Conservation (phyloP, 2,888 invertebrate genomes). For the Lasius fuliginosus region DNA sequence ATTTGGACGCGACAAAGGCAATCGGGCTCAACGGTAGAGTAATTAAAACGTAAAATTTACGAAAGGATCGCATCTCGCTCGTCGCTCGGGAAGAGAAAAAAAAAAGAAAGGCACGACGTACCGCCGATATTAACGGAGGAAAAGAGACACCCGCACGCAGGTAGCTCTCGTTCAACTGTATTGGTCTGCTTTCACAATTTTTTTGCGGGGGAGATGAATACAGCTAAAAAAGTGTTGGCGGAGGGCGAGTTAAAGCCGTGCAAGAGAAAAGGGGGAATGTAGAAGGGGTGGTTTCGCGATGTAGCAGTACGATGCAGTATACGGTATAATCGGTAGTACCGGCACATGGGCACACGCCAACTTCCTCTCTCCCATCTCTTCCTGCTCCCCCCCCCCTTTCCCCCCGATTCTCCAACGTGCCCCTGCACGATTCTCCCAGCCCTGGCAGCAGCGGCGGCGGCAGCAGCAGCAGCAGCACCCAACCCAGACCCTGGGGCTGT, state of each 20-base stretch:
- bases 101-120: constrained; percentile 44
- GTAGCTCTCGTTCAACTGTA: constrained; percentile 15
- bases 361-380: constrained; percentile 54
- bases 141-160: constrained; percentile 13
- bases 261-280: constrained; percentile 63
- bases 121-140: constrained; percentile 34
- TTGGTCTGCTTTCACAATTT: constrained; percentile 36
- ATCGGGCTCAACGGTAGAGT: constrained; percentile 64
- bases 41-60: constrained; percentile 82
- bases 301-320: constrained; percentile 69
- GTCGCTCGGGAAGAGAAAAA: constrained; percentile 43
- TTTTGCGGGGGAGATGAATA: constrained; percentile 69
- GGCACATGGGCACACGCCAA: constrained; percentile 76
- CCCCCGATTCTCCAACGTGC: constrained; percentile 69
- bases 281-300: constrained; percentile 75
- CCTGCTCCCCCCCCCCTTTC: constrained; percentile 21
- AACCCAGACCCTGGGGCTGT: constrained; percentile 86
- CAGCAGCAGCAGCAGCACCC: constrained; percentile 78
- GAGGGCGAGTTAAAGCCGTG: constrained; percentile 67
- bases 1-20: constrained; percentile 26
- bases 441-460: constrained; percentile 66
- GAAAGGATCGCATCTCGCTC: constrained; percentile 48
- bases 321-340: constrained; percentile 78
- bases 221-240: constrained; percentile 72
- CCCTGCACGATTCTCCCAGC: constrained; percentile 79